Base-by-base conservation (phyloP, 2,113 vertebrate species). In the Ranitomeya imitator region DNA sequence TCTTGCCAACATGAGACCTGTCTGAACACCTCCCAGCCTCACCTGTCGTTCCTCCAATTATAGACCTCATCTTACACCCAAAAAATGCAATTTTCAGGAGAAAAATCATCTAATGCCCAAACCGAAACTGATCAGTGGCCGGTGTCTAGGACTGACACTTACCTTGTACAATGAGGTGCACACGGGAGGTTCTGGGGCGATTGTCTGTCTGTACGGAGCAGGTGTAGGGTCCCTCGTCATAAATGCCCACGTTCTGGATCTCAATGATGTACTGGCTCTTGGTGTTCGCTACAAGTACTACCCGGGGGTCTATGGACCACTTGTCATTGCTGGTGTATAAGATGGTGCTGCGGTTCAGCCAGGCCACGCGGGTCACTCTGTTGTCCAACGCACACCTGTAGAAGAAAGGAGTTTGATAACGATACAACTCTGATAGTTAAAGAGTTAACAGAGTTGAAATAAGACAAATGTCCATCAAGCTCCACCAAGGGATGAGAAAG, bases 141-240 rank as follows among this genome's bases (percentile, higher is more conserved):
- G 12, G 55, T 2, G 55, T 11, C 63, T 21, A 16, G 15, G 3
- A 76, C 73, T 21, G 37, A 16, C 10, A 45, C 93, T 92, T 95
- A 99, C 98, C 98, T 97, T 99, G 98, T 89, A 99, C 97, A 0
- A 99, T 97, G 93, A 99, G 94, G 90, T 99, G 96, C 83, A 99
- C 97, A 0, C 96, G 95, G 0, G 97, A 97, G 31, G 98, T 99
- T 93, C 97, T 97, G 45, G 98, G 98, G 88, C 96, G 96, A 93
- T 97, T 97, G 93, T 96, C 97, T 6, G 98, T 99, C 95, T 99
- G 98, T 90, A 99, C 97, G 0, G 98, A 98, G 87, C 98, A 99
- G 88, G 97, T 97, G 78, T 99, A 99, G 54, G 96, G 97, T 0
- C 98, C 98, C 89, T 99, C 98, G 10, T 99, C 98, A 0, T 96